These are phyloP conservation scores for Eristalis arbustorum DNA, from an alignment of 2,888 invertebrate genomes.

Conservation along the genomic window DNA sequence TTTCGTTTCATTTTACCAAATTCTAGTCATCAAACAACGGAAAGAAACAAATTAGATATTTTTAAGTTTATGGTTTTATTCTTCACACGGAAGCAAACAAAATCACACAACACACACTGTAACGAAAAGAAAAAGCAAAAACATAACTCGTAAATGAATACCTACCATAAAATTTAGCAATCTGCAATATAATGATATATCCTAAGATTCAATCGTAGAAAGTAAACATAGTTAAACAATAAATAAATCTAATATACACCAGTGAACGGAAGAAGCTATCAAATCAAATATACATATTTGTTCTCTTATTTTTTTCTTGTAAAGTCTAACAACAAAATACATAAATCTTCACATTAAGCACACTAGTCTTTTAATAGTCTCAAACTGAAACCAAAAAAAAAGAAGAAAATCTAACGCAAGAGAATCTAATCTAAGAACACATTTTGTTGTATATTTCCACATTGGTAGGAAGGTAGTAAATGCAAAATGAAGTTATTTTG, in stretches of 20 bases:
- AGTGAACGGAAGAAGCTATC: constrained; percentile 3
- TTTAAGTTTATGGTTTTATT: constrained; percentile 42
- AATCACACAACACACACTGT: constrained; percentile 26
- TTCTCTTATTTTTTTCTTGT: background rate
- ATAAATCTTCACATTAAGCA: constrained; percentile 22
- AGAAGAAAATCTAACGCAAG: no score
- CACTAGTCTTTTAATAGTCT: background rate
- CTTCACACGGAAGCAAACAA: constrained; percentile 30
- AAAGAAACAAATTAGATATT: constrained; percentile 16
- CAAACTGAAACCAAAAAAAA: background rate
- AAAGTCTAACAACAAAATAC: background rate
- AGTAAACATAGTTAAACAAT: constrained; percentile 24
- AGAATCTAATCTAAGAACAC: background rate
- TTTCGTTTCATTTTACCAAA: constrained; percentile 47
- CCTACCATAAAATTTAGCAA: constrained; percentile 14
- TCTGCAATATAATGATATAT: constrained; percentile 17
- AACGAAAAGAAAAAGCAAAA: constrained; percentile 3
- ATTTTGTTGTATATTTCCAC: background rate
- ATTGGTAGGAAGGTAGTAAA: constrained; percentile 30
- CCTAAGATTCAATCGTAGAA: constrained; percentile 22
- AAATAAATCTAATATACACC: constrained; percentile 3
- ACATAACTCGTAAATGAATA: constrained; percentile 1
- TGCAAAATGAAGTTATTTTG: constrained; percentile 45
- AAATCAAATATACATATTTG: background rate
- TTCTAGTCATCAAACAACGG: constrained; percentile 50